Evolutionary conservation across 2,113 vertebrate genomes (phyloP).

Genomic region (Aleadryas rufinucha): DNA sequence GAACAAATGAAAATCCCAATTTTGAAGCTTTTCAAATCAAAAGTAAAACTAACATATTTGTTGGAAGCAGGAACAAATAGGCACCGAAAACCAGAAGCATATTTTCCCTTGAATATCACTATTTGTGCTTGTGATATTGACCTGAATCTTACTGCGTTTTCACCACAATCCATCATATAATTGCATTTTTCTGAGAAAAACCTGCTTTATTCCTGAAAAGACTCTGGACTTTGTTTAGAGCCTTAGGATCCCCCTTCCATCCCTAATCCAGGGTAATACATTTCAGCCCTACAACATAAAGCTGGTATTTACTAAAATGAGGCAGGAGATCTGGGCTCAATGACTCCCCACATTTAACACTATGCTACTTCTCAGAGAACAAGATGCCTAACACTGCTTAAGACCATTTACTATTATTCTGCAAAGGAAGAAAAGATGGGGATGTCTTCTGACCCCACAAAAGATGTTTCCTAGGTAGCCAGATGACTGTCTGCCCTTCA

Average conservation of each 20-base stretch:
- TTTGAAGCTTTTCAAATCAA: background rate
- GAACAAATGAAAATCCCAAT: background rate
- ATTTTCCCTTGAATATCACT: background rate
- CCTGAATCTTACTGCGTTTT: background rate
- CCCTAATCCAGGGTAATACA: background rate
- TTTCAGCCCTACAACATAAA: background rate
- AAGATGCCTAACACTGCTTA: background rate
- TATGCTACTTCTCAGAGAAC: background rate
- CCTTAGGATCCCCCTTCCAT: background rate
- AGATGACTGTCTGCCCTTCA: background rate
- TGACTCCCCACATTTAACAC: background rate
- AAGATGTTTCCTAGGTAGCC: background rate
- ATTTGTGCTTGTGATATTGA: background rate
- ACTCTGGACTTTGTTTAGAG: background rate
- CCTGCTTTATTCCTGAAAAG: background rate
- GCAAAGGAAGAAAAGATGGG: background rate
- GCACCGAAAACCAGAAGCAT: background rate
- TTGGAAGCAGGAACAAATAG: background rate
- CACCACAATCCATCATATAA: background rate
- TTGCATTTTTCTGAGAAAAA: background rate
- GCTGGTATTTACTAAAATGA: background rate
- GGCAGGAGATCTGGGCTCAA: background rate
- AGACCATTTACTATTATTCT: background rate
- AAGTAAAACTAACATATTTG: background rate
- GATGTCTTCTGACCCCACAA: background rate